Percentiles rank a stretch among this genome's conserved stretches.
Evolutionary conservation across 2,113 vertebrate genomes (phyloP).

Genomic region (Vulpes lagopus): DNA sequence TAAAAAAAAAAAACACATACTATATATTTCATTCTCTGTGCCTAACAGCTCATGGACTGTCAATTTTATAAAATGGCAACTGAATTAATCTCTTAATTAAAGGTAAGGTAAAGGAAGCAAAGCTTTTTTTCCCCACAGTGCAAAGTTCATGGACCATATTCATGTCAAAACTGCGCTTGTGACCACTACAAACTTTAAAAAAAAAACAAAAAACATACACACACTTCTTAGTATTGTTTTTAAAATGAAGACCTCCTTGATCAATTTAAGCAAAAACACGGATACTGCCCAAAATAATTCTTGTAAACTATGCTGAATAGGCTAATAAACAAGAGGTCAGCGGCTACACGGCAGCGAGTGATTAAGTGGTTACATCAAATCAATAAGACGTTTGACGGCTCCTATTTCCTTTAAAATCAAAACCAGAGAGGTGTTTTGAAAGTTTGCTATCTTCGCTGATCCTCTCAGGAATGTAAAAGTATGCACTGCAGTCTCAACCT

Average conservation of each 20-base stretch:
- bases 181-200: background rate
- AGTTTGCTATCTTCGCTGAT: conserved; percentile 71
- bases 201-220: background rate
- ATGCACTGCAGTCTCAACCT: conserved; percentile 58
- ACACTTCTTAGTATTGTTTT: background rate
- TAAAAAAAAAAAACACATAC: background rate
- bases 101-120: conserved; percentile 5
- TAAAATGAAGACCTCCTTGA: conserved; percentile 55
- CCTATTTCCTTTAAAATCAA: conserved; percentile 67
- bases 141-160: conserved; percentile 40
- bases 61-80: background rate
- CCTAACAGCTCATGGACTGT: background rate
- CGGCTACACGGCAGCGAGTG: background rate
- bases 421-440: conserved; percentile 47
- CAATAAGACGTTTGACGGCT: background rate
- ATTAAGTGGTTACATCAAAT: background rate
- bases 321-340: background rate
- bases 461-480: conserved; percentile 77
- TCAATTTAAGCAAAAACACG: conserved; percentile 50
- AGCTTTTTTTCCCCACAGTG: background rate
- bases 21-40: background rate
- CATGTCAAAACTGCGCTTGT: background rate
- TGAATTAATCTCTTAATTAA: background rate
- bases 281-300: background rate
- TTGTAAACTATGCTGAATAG: conserved; percentile 11